Evolutionary conservation across 2,797 vertebrate species (phyloP), one percentile per base, ranked within the genome.

Genomic region (Melanotaenia nigrans): DNA sequence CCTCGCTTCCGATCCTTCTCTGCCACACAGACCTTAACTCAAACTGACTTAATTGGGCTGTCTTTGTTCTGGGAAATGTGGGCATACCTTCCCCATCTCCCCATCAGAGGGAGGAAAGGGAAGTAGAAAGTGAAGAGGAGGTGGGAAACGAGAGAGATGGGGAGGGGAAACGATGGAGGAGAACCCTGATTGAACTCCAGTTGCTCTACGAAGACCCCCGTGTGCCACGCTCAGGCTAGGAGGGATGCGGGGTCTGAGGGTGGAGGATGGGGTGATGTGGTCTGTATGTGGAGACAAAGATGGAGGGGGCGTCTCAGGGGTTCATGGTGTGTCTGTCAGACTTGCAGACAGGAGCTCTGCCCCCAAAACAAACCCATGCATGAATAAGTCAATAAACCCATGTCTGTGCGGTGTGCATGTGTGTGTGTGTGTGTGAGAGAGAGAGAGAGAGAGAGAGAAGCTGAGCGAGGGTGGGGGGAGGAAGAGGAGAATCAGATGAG

Each of bases 31-130:
- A 93, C 90, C 91, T 89, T 94, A 94, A 94, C 94, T 94, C 92
- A 94, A 91, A 91, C 91, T 93, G 93, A 94, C 92, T 93, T 94
- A 94, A 94, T 94, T 94, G 93, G 93, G 94, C 91, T 94, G 92
- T 93, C 91, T 94, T 93, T 93, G 93, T 93, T 93, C 83, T 84
- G 89, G 87, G 90, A 94, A 93, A 87, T 92, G 89, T 89, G 87
- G 90, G 91, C 86, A 84, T 90, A 92, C 92, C 91, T 91, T 94
- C 83, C 81, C 70, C 83, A 87, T 87, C 81, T 87, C 77, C 77
- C 81, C 79, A 66, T 71, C 77, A 71, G 70, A 83, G 74, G 71
- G 47, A 69, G 81, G 68, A 77, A 65, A 75, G 64, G 71, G 60
- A 81, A 70, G 75, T 70, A 57, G 64, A 76, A 79, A 82, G 68